These are phyloP conservation scores for Trichosurus vulpecula DNA, from an alignment of 2,797 vertebrate genomes.

Conservation along the genomic window DNA sequence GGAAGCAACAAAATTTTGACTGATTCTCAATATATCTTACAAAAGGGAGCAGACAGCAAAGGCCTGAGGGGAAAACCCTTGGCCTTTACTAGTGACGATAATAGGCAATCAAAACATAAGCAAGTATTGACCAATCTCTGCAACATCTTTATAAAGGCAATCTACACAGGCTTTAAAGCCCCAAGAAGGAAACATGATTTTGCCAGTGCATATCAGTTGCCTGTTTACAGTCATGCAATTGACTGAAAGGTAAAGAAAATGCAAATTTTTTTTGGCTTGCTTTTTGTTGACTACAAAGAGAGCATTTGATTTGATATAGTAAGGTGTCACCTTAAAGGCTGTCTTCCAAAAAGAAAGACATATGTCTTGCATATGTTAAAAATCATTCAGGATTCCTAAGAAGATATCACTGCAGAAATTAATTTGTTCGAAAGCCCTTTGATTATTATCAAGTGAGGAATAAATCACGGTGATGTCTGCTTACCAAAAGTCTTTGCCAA, in stretches of 20 bases:
- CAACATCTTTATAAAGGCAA: neutral
- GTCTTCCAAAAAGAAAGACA: neutral
- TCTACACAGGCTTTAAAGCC: neutral
- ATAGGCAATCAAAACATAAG: neutral
- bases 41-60: neutral
- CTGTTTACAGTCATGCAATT: neutral
- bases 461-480: neutral
- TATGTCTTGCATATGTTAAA: neutral
- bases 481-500: neutral
- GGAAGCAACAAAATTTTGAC: neutral
- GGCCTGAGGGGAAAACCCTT: neutral
- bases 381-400: neutral
- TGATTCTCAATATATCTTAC: neutral
- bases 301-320: neutral
- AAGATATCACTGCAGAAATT: neutral
- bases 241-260: neutral
- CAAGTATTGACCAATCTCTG: neutral
- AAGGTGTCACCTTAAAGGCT: neutral
- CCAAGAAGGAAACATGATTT: neutral
- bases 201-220: neutral
- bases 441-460: neutral
- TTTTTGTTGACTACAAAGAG: neutral
- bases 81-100: neutral
- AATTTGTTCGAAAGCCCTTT: neutral
- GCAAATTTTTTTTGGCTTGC: neutral